Conservation (phyloP, 2,113 vertebrate species). For the Phocoena phocoena region DNA sequence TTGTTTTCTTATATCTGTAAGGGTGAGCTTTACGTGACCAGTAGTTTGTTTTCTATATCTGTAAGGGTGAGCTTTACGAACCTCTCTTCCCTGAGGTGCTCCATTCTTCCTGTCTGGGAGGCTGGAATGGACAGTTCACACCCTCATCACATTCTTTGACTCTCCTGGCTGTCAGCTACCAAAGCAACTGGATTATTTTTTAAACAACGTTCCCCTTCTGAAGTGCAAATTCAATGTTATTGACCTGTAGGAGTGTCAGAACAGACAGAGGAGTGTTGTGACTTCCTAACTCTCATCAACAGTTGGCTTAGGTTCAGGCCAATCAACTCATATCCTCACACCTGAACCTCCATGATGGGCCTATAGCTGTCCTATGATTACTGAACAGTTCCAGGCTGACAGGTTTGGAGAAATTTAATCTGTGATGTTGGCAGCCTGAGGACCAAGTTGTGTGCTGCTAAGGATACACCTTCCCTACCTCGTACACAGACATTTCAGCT, state of each 20-base stretch:
- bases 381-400: not conserved
- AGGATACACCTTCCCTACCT: not conserved
- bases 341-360: not conserved
- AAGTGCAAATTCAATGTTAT: constrained; percentile 51
- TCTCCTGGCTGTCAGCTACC: not conserved
- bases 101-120: not conserved
- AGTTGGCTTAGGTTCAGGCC: not conserved
- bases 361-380: not conserved
- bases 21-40: not conserved
- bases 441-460: not conserved
- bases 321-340: not conserved
- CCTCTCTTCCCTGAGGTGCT: not conserved
- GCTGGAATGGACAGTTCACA: constrained; percentile 7
- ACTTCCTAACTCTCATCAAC: not conserved
- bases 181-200: constrained; percentile 33
- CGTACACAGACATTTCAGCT: rapidly evolving
- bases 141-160: not conserved
- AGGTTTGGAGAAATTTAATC: not conserved
- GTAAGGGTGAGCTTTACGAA: not conserved
- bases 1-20: not conserved
- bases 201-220: not conserved
- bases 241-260: constrained; percentile 50
- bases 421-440: not conserved
- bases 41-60: not conserved
- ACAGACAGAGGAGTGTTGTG: not conserved